Evolutionary conservation across 2,113 vertebrate genomes (phyloP), one percentile per base, ranked within the genome.

Genomic region (Campylorhamphus procurvoides): DNA sequence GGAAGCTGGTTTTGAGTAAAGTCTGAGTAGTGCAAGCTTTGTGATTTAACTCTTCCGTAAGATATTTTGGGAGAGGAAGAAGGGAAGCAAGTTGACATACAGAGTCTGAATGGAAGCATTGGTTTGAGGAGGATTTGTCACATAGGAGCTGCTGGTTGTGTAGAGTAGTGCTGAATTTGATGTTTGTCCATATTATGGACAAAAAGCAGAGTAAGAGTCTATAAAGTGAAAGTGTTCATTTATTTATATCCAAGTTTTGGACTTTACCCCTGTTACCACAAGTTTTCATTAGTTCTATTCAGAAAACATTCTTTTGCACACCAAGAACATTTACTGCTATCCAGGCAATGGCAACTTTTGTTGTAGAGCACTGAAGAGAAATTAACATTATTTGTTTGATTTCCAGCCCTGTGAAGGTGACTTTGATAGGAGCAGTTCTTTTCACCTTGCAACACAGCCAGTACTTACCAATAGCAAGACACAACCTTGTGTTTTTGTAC

Each of bases 321-420:
- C 24, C 25, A n/a, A 60, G 39, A 75, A 44, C 7, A 11, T 31
- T 12, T n/a, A 28, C n/a, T 75, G 31, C 27, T 87, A 90, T 90
- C 25, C 28, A 64, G 42, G 22, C 27, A 3, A 28, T 22, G 40
- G 31, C 13, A 74, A n/a, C 40, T 93, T 68, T 62, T 16, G 17
- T 49, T 53, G 7, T 39, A 31, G 14, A 64, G 55, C 6, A 58
- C 33, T 64, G 53, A 67, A 74, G 60, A 78, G 33, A 94, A 89
- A 82, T 71, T 96, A 82, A 93, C 18, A 22, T 49, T 69, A 10
- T 95, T 92, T 96, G 49, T 90, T 97, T 96, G 69, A 52, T 96
- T 98, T 98, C 60, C 94, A 99, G 99, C 95, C 98, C 99, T 78
- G 98, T 99, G 67, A 99, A 99, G 97, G 94, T 99, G 87, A 99